Evolutionary conservation across 1,140 invertebrate species (phyloP).

Genomic region (Drosophila seguyi): DNA sequence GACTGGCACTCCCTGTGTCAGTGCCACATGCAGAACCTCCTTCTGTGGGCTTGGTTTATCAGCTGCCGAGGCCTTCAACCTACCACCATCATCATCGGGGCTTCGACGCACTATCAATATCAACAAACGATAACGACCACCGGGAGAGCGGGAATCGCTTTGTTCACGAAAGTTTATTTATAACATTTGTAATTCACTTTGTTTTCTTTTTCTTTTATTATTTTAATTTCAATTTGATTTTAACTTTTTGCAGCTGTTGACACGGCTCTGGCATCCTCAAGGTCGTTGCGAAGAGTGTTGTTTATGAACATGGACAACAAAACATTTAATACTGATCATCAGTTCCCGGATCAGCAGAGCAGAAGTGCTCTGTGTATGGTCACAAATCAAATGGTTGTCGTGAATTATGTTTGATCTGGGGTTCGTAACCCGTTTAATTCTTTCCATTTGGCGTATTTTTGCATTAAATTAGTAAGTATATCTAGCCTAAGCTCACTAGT

Average conservation of each 20-base stretch:
- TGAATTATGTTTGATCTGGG: background rate
- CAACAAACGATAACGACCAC: slow-evolving; percentile 63
- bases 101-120: slow-evolving; percentile 58
- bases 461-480: background rate
- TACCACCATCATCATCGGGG: slow-evolving; percentile 14
- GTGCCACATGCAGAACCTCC: slow-evolving; percentile 13
- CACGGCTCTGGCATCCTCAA: slow-evolving; percentile 47
- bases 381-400: no score
- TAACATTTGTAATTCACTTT: slow-evolving; percentile 30
- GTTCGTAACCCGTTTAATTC: background rate
- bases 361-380: background rate
- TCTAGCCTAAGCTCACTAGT: background rate
- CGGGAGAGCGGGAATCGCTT: slow-evolving; percentile 2
- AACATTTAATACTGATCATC: background rate
- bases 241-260: slow-evolving; percentile 45
- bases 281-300: slow-evolving; percentile 54
- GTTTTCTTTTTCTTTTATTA: slow-evolving; percentile 11
- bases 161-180: slow-evolving; percentile 48
- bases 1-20: slow-evolving; percentile 8
- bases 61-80: slow-evolving; percentile 24
- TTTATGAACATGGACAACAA: slow-evolving; percentile 20
- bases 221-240: slow-evolving; percentile 11
- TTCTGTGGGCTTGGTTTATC: slow-evolving; percentile 55
- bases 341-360: slow-evolving; percentile 8
- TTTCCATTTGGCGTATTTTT: background rate